These are phyloP conservation scores for Phyllopteryx taeniolatus DNA, from an alignment of 2,113 vertebrate species.

Conservation along the genomic window DNA sequence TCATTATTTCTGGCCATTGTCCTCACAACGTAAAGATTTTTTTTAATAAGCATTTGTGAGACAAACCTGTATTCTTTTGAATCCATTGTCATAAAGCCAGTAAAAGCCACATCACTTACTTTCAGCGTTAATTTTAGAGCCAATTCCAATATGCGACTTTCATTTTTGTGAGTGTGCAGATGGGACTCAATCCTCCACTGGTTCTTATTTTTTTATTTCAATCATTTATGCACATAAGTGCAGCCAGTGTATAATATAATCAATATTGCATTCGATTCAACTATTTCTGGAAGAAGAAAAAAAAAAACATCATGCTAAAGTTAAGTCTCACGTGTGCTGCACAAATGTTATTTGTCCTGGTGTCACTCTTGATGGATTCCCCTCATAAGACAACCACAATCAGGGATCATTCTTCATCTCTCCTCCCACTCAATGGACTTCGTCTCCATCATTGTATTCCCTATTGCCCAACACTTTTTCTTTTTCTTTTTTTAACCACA, in stretches of 20 bases:
- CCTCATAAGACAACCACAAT: conserved; percentile 75
- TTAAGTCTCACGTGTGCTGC: conserved; percentile 24
- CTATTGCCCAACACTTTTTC: conserved; percentile 17
- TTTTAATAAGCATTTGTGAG: not conserved
- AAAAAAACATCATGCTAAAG: conserved; percentile 26
- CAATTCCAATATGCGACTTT: conserved; percentile 30
- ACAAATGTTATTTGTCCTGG: conserved; percentile 57
- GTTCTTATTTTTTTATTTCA: conserved; percentile 40
- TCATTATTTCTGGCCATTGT: not conserved
- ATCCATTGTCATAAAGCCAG: not conserved
- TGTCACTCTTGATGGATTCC: conserved; percentile 74
- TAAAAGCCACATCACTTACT: conserved; percentile 18
- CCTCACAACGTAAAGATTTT: not conserved
- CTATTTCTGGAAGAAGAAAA: conserved; percentile 16
- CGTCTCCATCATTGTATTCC: conserved; percentile 56
- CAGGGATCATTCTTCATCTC: conserved; percentile 71
- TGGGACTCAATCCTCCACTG: conserved; percentile 30
- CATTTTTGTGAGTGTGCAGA: conserved; percentile 35
- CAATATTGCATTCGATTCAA: conserved; percentile 38
- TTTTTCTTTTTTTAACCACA: not conserved
- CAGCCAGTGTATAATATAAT: conserved; percentile 28
- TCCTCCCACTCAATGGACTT: conserved; percentile 56
- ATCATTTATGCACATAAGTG: conserved; percentile 35
- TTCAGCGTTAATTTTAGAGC: conserved; percentile 13
- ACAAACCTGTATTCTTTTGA: too few relatives aligned